Percentiles rank a stretch among this genome's conserved stretches.
phyloP scores from a whole-genome alignment of 2,797 vertebrate species.

The Chloroceryle amazona region DNA sequence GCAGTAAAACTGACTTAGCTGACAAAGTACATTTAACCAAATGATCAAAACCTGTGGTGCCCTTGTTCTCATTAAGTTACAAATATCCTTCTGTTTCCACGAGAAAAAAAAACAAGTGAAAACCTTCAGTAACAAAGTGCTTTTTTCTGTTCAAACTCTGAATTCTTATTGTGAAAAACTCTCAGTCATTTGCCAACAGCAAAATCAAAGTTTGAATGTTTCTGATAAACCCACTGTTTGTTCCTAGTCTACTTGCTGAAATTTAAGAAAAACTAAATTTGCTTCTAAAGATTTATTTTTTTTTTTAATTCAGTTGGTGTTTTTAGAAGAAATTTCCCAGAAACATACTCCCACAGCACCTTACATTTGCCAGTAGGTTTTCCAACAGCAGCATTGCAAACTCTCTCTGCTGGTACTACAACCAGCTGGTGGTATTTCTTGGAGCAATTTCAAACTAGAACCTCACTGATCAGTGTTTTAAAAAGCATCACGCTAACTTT shows the following conservation, averaged over 20 bases:
- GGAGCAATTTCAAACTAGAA: background rate
- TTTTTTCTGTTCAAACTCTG: background rate
- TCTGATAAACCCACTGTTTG: background rate
- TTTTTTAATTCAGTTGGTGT: background rate
- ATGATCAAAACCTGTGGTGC: background rate
- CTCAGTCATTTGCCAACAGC: background rate
- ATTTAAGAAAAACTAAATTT: background rate
- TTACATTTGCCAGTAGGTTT: background rate
- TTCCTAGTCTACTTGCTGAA: background rate
- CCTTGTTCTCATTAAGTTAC: background rate
- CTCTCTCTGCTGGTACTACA: background rate
- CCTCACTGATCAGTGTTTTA: background rate
- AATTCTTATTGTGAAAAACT: background rate
- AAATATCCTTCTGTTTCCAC: background rate
- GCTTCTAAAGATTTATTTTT: background rate
- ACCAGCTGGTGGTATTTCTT: background rate
- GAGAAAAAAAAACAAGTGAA: background rate
- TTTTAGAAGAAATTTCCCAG: background rate
- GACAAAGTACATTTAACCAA: background rate
- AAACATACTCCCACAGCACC: background rate
- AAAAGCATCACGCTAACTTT: background rate
- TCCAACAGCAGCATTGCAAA: background rate
- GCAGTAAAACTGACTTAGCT: background rate
- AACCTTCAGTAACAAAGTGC: background rate
- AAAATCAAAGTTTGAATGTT: background rate